Conservation (phyloP, 2,797 vertebrate species). For the Bufotes viridis region DNA sequence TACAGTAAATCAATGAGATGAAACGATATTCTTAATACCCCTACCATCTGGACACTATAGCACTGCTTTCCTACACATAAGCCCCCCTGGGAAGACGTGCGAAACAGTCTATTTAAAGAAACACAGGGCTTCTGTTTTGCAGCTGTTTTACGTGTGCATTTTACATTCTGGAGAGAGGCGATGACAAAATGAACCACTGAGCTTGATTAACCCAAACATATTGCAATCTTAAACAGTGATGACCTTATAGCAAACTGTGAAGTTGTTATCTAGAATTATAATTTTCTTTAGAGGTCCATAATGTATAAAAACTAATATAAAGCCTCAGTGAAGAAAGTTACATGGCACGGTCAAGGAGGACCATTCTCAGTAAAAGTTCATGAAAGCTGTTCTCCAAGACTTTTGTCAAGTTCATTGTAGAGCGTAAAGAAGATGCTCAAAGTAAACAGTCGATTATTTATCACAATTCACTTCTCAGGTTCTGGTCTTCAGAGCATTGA, state of each 20-base stretch:
- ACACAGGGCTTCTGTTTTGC: conserved; percentile 11
- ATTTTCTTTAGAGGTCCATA: not conserved
- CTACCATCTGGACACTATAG: conserved; percentile 28
- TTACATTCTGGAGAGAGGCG: conserved; percentile 13
- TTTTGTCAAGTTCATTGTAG: not conserved
- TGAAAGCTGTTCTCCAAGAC: not conserved
- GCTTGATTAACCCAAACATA: conserved; percentile 4
- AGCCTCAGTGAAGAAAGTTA: not conserved
- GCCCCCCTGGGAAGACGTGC: conserved; percentile 23
- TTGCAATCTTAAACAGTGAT: not conserved
- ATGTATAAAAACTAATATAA: not conserved
- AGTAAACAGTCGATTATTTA: not conserved
- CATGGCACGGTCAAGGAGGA: not conserved
- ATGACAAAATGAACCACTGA: conserved; percentile 7
- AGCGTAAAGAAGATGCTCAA: not conserved
- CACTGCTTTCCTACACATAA: not conserved
- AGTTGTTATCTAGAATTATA: not conserved
- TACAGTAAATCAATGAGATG: not conserved
- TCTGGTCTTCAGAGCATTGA: not conserved
- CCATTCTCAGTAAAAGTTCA: not conserved
- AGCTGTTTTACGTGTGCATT: conserved; percentile 51
- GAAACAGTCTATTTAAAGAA: conserved; percentile 47
- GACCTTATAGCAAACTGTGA: not conserved
- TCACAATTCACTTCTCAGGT: not conserved
- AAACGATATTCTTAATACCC: conserved; percentile 9